phyloP scores from a whole-genome alignment of 2,888 invertebrate genomes.

The Lasiommata megera region DNA sequence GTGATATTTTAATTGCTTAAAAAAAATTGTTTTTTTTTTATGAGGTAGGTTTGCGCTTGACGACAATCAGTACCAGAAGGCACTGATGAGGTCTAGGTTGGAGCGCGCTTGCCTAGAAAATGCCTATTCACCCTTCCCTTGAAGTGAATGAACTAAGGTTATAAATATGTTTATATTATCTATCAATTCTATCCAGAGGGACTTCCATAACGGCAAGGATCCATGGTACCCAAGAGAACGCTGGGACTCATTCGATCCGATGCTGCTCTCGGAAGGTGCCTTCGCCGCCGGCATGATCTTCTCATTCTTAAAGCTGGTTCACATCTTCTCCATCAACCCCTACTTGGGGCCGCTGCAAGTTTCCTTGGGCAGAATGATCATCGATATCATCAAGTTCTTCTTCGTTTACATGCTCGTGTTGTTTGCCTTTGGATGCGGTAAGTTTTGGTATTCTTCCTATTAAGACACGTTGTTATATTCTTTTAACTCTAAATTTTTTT shows the following conservation, averaged over 20 bases:
- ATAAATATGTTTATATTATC: no score
- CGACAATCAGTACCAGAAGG: no score
- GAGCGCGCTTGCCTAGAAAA: no score
- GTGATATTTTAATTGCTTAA: no score
- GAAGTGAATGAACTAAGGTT: no score
- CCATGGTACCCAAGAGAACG: conserved; percentile 93
- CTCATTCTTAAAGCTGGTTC: conserved; percentile 96
- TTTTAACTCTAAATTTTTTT: no score
- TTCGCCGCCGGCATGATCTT: conserved; percentile 99
- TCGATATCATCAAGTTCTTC: conserved; percentile 97
- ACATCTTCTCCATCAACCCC: conserved; percentile 98
- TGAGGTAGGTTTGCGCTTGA: no score
- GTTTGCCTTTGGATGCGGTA: conserved; percentile 97
- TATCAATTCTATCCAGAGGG: conserved; percentile 74
- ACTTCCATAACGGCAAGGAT: conserved; percentile 85
- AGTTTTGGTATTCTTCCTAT: conserved; percentile 44
- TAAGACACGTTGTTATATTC: no score
- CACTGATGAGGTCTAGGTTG: no score
- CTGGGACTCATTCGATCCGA: conserved; percentile 98
- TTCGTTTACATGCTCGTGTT: conserved; percentile 95
- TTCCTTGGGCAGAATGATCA: conserved; percentile 95
- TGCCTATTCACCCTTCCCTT: no score
- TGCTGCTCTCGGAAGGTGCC: conserved; percentile 95
- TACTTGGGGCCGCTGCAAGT: conserved; percentile 97
- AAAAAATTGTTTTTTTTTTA: no score